Percentiles rank a stretch among this genome's conserved stretches.
Evolutionary conservation across 2,888 invertebrate genomes (phyloP).

Genomic region (Idaea biselata): DNA sequence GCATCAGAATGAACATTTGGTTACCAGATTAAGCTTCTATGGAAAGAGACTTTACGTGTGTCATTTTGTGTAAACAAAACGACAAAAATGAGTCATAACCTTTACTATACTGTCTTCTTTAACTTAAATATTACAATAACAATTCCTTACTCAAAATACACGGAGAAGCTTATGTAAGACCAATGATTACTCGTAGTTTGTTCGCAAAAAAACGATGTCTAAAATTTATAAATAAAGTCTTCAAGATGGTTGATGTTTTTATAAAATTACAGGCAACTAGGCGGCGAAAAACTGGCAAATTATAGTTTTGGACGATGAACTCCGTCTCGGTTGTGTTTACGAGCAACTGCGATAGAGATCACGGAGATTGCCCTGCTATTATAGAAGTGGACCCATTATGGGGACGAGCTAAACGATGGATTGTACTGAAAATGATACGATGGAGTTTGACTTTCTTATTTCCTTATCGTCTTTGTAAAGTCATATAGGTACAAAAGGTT

Average conservation of each 20-base stretch:
- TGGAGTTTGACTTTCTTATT: slow-evolving; percentile 11
- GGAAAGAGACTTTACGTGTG: slow-evolving; percentile 53
- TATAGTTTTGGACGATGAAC: slow-evolving; percentile 64
- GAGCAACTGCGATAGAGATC: slow-evolving; percentile 55
- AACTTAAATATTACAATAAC: slow-evolving; percentile 47
- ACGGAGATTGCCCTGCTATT: slow-evolving; percentile 54
- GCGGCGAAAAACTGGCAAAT: slow-evolving; percentile 73
- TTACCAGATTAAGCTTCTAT: slow-evolving; percentile 76
- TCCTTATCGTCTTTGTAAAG: neutral
- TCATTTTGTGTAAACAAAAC: slow-evolving; percentile 52
- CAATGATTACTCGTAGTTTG: slow-evolving; percentile 44
- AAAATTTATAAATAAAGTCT: slow-evolving; percentile 63
- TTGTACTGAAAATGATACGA: slow-evolving; percentile 26
- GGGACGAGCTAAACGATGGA: slow-evolving; percentile 44
- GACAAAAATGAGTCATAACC: slow-evolving; percentile 51
- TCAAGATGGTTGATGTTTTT: slow-evolving; percentile 59
- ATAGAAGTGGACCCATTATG: slow-evolving; percentile 59
- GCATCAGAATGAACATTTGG: slow-evolving; percentile 78
- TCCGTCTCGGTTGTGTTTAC: slow-evolving; percentile 50
- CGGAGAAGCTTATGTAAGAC: slow-evolving; percentile 38
- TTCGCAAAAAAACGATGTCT: slow-evolving; percentile 45
- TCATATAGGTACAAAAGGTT: neutral
- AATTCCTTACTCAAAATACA: slow-evolving; percentile 16
- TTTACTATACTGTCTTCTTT: slow-evolving; percentile 33
- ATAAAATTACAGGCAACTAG: slow-evolving; percentile 72